Evolutionary conservation across 2,113 vertebrate species (phyloP).

Genomic region (Cebus imitator): DNA sequence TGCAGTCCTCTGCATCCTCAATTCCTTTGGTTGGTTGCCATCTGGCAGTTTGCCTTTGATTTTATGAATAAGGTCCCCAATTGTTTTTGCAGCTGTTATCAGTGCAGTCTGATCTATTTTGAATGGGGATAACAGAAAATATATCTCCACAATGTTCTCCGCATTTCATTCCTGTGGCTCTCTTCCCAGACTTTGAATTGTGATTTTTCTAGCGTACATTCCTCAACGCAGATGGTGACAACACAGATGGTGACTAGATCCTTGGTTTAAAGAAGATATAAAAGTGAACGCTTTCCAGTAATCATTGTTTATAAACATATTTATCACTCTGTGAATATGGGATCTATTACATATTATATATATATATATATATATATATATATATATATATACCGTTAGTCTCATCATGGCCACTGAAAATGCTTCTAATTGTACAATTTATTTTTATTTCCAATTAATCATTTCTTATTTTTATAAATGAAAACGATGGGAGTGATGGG

Average conservation of each 20-base stretch:
- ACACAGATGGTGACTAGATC: background rate
- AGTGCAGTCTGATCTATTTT: conserved; percentile 36
- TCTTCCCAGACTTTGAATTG: background rate
- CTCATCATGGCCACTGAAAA: background rate
- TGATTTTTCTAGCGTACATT: background rate
- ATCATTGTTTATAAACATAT: conserved; percentile 7
- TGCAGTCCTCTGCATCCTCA: conserved; percentile 57
- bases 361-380: too few species aligned
- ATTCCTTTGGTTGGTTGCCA: conserved; percentile 67
- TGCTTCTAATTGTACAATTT: background rate
- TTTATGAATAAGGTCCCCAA: conserved; percentile 53
- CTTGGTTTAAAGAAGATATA: conserved; percentile 21
- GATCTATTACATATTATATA: background rate
- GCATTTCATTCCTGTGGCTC: background rate
- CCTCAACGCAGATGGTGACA: conserved; percentile 34
- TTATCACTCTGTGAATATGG: background rate
- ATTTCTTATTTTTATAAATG: background rate
- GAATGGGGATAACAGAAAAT: conserved; percentile 55
- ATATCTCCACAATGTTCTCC: background rate
- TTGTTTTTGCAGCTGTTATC: conserved; percentile 74
- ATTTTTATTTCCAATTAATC: background rate
- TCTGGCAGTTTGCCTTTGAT: conserved; percentile 73
- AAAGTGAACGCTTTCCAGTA: conserved; percentile 36
- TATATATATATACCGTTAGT: background rate
- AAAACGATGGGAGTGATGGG: background rate